A percentile compares a stretch with the other conserved stretches of the same genome.
Conservation (phyloP, 2,113 vertebrate genomes). For the Vireo altiloquus region DNA sequence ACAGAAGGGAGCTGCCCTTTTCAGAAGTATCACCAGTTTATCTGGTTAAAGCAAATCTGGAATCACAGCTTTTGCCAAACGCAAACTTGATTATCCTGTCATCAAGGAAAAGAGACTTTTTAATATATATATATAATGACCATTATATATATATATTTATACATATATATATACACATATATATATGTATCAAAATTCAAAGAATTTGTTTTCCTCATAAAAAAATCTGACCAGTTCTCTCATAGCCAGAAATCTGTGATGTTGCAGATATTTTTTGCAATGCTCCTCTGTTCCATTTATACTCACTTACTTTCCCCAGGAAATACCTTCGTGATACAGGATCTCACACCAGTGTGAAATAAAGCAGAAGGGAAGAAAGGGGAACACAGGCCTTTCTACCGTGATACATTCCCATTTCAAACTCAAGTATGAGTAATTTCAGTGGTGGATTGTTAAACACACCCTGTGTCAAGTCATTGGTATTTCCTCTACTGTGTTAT, state of each 20-base stretch:
- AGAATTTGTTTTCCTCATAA: background rate
- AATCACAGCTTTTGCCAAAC: background rate
- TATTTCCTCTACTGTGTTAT: constrained; percentile 29
- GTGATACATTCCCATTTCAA: background rate
- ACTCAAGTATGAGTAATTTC: background rate
- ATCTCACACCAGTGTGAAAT: constrained; percentile 23
- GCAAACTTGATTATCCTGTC: background rate
- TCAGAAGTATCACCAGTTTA: background rate
- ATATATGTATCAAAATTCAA: background rate
- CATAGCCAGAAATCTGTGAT: background rate
- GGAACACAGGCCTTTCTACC: background rate
- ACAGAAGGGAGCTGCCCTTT: background rate
- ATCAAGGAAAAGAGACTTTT: background rate
- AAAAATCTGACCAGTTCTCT: background rate
- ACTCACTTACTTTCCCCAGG: background rate
- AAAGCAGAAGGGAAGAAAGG: constrained; percentile 10
- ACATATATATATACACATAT: too few relatives aligned
- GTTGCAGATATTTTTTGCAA: background rate
- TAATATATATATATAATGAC: background rate
- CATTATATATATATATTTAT: background rate
- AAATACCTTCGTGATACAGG: constrained; percentile 33
- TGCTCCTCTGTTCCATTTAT: background rate
- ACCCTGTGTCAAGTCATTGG: background rate
- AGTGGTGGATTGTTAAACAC: constrained; percentile 2
- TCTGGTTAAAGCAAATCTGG: background rate